Evolutionary conservation across 2,113 vertebrate genomes (phyloP).

Genomic region (Engraulis encrasicolus): DNA sequence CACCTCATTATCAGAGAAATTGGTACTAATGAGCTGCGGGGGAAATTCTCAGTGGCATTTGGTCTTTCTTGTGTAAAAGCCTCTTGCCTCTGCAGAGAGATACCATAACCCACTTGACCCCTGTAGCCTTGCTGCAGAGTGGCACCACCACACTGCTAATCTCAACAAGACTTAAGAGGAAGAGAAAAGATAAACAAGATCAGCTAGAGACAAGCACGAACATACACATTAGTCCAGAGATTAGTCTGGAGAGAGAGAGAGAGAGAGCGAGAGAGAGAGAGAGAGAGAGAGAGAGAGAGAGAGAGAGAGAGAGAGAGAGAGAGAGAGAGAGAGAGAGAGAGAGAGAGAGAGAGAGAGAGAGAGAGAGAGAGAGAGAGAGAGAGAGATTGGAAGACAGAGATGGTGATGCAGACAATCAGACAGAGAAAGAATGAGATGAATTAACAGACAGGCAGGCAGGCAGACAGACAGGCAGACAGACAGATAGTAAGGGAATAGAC

Average conservation of each 20-base stretch:
- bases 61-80: conserved; percentile 11
- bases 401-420: not conserved
- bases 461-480: not conserved
- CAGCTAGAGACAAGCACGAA: not conserved
- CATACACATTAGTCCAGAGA: not conserved
- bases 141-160: not conserved
- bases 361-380: conserved; percentile 9
- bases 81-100: conserved; percentile 1
- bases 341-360: not conserved
- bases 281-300: conserved; percentile 4
- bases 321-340: not conserved
- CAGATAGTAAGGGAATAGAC: not conserved
- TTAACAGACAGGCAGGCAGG: not conserved
- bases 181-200: not conserved
- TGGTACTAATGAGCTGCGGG: not conserved
- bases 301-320: not conserved
- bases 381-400: not conserved
- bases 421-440: not conserved
- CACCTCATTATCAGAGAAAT: not conserved
- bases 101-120: conserved; percentile 15
- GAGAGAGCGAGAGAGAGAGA: not conserved
- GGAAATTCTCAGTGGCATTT: not conserved
- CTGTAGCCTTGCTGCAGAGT: not conserved
- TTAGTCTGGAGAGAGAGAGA: not conserved
- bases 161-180: not conserved